Evolutionary conservation across 1,140 invertebrate genomes (phyloP), one percentile per base, ranked within the genome.

Genomic region (Drosophila tristis): DNA sequence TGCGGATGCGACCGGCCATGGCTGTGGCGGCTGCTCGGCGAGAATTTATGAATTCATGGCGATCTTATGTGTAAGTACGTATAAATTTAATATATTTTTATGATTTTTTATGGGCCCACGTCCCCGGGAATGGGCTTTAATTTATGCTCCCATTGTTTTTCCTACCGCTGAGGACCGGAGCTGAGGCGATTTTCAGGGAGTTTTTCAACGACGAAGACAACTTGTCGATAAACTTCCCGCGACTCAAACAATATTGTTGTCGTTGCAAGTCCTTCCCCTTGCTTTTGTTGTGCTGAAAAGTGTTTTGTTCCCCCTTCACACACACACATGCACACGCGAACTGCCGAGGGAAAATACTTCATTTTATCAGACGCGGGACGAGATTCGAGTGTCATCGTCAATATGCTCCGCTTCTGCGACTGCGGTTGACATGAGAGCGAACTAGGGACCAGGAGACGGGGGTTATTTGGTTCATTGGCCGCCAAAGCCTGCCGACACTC

Each of bases 391-490:
- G 80, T 67, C 61, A 66, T 49, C 42, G 54, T 57, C 61, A 75
- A 66, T 75, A 56, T 64, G 72, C 68, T 68, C 64, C 31, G 59
- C 54, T 62, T 43, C 76, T 60, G 55, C 44, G 59, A 66, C 78
- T 85, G 81, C 71, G 81, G 82, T 86, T 87, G 82, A 86, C 81
- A 87, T 78, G 78, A 87, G 73, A 67, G 61, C 72, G 6, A 29
- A 29, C 26, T 5, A 29, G 35, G 13, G 11, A 11, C 11, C 0
- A 39, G 35, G 11, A 39, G 13, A 4, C 35, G 47, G 68, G 74
- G 84, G 82, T 82, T 87, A 89, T 74, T 76, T 76, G 60, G 74
- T 76, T 76, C 74, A 76, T 87, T 86, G 82, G 63, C 82, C 82
- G 82, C 65, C 82, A 74, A 74, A 73, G 35, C 35, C 11, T 39